phyloP scores from a whole-genome alignment of 2,113 vertebrate genomes.

The Peromyscus polionotus region DNA sequence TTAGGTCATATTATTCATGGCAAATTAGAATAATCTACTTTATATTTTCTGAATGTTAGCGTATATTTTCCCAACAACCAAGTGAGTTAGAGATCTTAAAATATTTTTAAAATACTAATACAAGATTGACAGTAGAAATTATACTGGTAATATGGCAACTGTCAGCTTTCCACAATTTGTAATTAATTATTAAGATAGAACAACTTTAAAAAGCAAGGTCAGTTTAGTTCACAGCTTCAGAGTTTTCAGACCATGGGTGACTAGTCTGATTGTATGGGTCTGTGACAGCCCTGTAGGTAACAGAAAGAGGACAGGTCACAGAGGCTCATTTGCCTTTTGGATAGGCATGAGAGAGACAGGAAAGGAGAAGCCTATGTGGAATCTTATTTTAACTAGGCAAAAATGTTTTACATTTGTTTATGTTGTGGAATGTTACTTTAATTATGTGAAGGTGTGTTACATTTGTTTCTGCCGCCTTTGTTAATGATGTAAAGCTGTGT shows the following conservation, averaged over 20 bases:
- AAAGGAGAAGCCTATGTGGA: neutral
- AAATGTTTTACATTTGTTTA: neutral
- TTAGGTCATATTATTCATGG: neutral
- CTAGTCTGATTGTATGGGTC: neutral
- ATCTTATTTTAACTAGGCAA: neutral
- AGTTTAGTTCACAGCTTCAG: neutral
- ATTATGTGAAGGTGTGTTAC: neutral
- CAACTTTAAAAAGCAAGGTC: neutral
- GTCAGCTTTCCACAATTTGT: neutral
- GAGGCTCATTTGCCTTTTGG: neutral
- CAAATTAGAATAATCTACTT: neutral
- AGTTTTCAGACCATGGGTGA: neutral
- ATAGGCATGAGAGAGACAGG: neutral
- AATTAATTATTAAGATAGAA: neutral
- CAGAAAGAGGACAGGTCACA: neutral
- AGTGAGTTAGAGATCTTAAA: neutral
- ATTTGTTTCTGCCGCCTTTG: neutral
- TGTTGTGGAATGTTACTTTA: neutral
- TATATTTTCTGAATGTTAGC: neutral
- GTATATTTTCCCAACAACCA: neutral
- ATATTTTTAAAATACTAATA: slow-evolving; percentile 36
- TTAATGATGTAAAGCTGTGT: neutral
- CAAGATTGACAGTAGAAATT: neutral
- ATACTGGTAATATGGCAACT: neutral
- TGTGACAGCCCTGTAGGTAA: neutral